Base-by-base conservation (phyloP, 1,140 invertebrate species). In the Drosophila yakuba region DNA sequence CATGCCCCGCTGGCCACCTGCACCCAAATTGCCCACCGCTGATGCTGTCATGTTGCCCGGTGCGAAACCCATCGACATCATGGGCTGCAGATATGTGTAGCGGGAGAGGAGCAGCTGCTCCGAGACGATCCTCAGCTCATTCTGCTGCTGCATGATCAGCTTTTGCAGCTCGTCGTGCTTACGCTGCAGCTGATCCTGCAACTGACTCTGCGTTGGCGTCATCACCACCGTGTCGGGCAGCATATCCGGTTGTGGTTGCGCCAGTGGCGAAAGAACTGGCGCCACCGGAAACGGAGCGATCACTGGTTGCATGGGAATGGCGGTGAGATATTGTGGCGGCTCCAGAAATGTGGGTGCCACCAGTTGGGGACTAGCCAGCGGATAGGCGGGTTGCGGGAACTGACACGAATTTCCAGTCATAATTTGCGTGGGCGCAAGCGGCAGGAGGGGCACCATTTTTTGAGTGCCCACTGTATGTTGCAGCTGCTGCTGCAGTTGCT, bases 101-200 rank as follows among this genome's bases (percentile, higher is more conserved):
- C 96, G 94, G 0, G 97, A 96, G 80, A 97, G 95, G n/a, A 97
- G 92, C 28, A 98, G 93, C 85, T 97, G 97, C 86, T 98, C 96
- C 20, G 96, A 97, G 3, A 97, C 96, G 67, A 95, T 94, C 44
- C 96, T 93, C 67, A 98, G 90, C 91, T 98, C 97, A 86, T 97
- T 96, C 84, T 98, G 97, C 81, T 98, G 97, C 78, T 96, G 95
- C 28, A 96, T 94, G 61, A 98, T 97, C 73, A 97, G 93, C 80
- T 97, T 95, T 77, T 97, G 96, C 35, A 98, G 93, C 90, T 97
- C 95, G 74, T 96, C 96, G 76, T 97, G 97, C 77, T 97, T 97
- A 3, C 95, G 94, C 89, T 97, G 96, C 79, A 97, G 91, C 91
- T 97, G 96, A 80, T 95, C 96, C 92, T 96, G 95, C 44, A 96